These are phyloP conservation scores for Itoplectis maculator DNA, from an alignment of 2,888 invertebrate genomes.

Conservation along the genomic window DNA sequence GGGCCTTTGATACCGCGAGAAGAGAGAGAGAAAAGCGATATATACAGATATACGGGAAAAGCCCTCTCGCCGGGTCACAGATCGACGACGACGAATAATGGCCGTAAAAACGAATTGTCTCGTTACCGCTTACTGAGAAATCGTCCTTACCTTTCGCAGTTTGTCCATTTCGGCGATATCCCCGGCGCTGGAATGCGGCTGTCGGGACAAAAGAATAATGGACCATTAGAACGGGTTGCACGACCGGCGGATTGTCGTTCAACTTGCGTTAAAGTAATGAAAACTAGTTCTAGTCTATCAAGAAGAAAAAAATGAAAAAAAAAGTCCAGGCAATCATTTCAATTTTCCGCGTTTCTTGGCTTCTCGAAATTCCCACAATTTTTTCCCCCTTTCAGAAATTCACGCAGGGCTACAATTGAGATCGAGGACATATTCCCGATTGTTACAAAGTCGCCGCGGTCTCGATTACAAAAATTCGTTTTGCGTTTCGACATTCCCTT, in stretches of 20 bases:
- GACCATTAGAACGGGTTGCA: neutral
- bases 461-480: neutral
- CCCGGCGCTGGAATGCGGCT: slow-evolving; percentile 68
- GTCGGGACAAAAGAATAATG: slow-evolving; percentile 55
- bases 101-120: slow-evolving; percentile 8
- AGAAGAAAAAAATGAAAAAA: neutral
- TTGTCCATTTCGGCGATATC: slow-evolving; percentile 76
- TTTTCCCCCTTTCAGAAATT: too few species aligned
- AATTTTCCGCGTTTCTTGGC: neutral
- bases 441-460: neutral
- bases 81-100: neutral
- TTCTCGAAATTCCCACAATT: neutral
- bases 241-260: neutral
- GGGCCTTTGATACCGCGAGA: neutral
- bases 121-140: neutral
- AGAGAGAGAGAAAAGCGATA: neutral
- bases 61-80: neutral
- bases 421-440: neutral
- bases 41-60: neutral
- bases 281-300: neutral
- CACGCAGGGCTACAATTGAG: neutral
- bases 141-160: slow-evolving; percentile 77
- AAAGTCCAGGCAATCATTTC: too few species aligned
- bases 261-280: neutral
- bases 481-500: slow-evolving; percentile 10